These are phyloP conservation scores for Montifringilla adamsi DNA, from an alignment of 2,113 vertebrate genomes.

Conservation along the genomic window DNA sequence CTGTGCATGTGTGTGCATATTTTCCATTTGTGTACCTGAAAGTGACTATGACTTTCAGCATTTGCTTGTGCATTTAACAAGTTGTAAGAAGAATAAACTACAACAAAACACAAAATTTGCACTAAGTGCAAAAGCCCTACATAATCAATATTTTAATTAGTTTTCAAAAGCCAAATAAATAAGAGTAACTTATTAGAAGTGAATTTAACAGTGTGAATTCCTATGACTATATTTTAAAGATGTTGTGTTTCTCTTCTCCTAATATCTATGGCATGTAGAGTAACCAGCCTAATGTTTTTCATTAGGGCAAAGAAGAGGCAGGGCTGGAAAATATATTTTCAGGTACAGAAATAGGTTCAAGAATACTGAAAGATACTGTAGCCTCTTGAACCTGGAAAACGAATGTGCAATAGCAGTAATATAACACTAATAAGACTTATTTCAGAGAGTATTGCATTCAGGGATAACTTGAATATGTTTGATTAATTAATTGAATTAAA, in stretches of 20 bases:
- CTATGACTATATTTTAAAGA: background rate
- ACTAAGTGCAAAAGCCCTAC: constrained; percentile 4
- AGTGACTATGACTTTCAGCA: background rate
- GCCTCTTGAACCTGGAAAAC: background rate
- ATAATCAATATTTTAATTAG: constrained; percentile 31
- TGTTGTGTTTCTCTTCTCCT: background rate
- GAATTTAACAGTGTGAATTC: background rate
- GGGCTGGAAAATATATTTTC: background rate
- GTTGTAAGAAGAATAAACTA: constrained; percentile 37
- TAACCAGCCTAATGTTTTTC: background rate
- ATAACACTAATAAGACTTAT: background rate
- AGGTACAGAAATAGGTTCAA: background rate
- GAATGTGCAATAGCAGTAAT: background rate
- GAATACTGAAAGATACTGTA: background rate
- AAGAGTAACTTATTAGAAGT: background rate
- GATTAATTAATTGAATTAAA: background rate
- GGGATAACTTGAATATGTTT: background rate
- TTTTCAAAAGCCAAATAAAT: constrained; percentile 41
- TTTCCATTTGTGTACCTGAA: background rate
- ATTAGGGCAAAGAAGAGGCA: background rate
- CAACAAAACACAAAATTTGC: constrained; percentile 35
- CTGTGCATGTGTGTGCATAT: background rate
- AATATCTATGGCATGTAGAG: background rate
- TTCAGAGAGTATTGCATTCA: background rate
- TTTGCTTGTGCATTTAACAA: constrained; percentile 38